Evolutionary conservation across 2,113 vertebrate genomes (phyloP), one percentile per base, ranked within the genome.

Genomic region (Marmota monax): DNA sequence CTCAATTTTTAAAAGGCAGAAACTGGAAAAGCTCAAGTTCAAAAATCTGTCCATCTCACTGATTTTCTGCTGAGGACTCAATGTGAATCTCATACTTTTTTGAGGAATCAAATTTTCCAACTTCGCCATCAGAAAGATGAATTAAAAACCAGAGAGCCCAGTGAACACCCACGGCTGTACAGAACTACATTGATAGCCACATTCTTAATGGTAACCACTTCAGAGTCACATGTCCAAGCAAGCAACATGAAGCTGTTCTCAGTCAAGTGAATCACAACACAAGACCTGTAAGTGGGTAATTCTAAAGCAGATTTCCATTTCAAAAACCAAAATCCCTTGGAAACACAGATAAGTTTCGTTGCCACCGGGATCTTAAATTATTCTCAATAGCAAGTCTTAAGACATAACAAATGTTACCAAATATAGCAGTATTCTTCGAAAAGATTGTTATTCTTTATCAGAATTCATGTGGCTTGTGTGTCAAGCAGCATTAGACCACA

Each of bases 281-380:
- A 42, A 90, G 70, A 77, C 48, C 23, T 39, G 22, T 51, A 22
- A 39, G 39, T 77, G 67, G n/a, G 13, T 95, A 85, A 84, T 17
- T 34, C 16, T 61, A 61, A 56, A 67, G 39, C 34, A 53, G 42
- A 82, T 10, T 37, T 37, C 69, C 78, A 63, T 61, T 61, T 69
- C 76, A 69, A 72, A 27, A 91, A 82, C n/a, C 88, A 78, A 51
- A 90, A n/a, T 42, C 25, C 63, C 92, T 77, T 51, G 73, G 88
- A 95, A 90, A 65, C 61, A 80, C 25, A 84, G 42, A 82, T 72
- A 37, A 56, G 37, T 53, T 88, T 86, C 61, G 83, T 72, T 93
- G 56, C 58, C 61, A 88, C 70, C 73, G 86, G 79, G 39, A 76
- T 70, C 25, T 83, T 85, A 56, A 83, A 76, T 82, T 45, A 65